Evolutionary conservation across 2,113 vertebrate species (phyloP).

Genomic region (Heliornis fulica): DNA sequence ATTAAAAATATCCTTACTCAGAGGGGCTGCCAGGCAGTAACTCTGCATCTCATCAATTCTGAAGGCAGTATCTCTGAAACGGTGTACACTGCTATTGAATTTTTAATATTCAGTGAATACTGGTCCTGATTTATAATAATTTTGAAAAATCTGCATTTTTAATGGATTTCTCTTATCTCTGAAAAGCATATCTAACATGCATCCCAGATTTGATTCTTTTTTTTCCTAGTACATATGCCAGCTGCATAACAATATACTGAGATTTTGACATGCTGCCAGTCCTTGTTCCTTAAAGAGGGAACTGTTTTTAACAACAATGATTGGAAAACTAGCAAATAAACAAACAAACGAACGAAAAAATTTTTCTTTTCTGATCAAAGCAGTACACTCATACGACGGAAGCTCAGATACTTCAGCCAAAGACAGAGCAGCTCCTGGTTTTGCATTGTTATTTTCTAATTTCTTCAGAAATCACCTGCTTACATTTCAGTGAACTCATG

Average conservation of each 20-base stretch:
- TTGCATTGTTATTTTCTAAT: not conserved
- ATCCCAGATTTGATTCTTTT: constrained; percentile 38
- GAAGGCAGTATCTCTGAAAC: not conserved
- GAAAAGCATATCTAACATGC: constrained; percentile 38
- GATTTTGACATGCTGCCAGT: constrained; percentile 9
- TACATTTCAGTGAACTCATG: not conserved
- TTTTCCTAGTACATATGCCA: not conserved
- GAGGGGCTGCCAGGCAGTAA: not conserved
- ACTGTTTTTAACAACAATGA: not conserved
- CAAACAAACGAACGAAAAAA: not conserved
- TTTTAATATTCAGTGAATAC: constrained; percentile 26
- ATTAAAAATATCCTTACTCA: constrained; percentile 23
- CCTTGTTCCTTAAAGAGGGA: not conserved
- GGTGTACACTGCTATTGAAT: not conserved
- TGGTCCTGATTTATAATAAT: constrained; percentile 21
- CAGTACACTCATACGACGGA: not conserved
- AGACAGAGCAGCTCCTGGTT: not conserved
- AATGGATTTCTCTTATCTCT: constrained; percentile 53
- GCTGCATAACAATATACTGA: not conserved
- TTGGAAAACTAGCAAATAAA: not conserved
- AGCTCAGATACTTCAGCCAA: not conserved
- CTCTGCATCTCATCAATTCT: not conserved
- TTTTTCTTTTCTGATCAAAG: constrained; percentile 30
- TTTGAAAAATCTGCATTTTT: constrained; percentile 44
- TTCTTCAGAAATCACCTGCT: not conserved